Conservation (phyloP, 1,140 invertebrate species). For the Pantala flavescens region DNA sequence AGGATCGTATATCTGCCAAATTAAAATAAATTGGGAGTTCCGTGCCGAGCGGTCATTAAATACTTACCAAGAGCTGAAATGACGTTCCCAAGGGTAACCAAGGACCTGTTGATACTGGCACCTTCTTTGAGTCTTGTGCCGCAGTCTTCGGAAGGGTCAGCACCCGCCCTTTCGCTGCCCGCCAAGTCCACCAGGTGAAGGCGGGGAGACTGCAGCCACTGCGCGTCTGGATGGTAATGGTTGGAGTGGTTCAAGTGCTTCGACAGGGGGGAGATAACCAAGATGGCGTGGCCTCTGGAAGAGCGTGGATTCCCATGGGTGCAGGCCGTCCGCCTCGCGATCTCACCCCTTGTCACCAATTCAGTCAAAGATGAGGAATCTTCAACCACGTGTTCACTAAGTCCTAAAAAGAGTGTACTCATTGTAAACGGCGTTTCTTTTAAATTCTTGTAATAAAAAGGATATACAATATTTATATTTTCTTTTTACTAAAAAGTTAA, state of each 20-base stretch:
- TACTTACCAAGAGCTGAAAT: slow-evolving; percentile 59
- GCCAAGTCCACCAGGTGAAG: slow-evolving; percentile 58
- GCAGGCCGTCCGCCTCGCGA: slow-evolving; percentile 38
- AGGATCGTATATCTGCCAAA: too few species aligned
- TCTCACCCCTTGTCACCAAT: slow-evolving; percentile 39
- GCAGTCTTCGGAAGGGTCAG: slow-evolving; percentile 30
- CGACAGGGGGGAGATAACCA: slow-evolving; percentile 36
- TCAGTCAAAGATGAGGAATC: slow-evolving; percentile 36
- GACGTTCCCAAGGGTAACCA: slow-evolving; percentile 67
- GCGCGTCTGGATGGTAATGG: slow-evolving; percentile 23
- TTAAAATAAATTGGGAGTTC: too few species aligned
- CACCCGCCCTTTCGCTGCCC: slow-evolving; percentile 35
- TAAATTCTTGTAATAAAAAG: too few species aligned
- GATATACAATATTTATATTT: too few species aligned
- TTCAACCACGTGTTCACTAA: slow-evolving; percentile 40
- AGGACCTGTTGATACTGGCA: slow-evolving; percentile 69
- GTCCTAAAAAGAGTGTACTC: slow-evolving; percentile 34
- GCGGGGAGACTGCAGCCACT: slow-evolving; percentile 29
- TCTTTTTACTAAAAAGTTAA: too few species aligned
- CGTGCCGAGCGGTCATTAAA: not conserved
- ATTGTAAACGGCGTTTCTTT: too few species aligned
- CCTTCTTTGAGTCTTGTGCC: slow-evolving; percentile 54
- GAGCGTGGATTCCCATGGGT: slow-evolving; percentile 42
- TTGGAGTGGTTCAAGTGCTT: too few species aligned
- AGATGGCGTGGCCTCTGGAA: slow-evolving; percentile 54